Evolutionary conservation across 2,888 invertebrate species (phyloP).

Genomic region (Phaonia tiefii): DNA sequence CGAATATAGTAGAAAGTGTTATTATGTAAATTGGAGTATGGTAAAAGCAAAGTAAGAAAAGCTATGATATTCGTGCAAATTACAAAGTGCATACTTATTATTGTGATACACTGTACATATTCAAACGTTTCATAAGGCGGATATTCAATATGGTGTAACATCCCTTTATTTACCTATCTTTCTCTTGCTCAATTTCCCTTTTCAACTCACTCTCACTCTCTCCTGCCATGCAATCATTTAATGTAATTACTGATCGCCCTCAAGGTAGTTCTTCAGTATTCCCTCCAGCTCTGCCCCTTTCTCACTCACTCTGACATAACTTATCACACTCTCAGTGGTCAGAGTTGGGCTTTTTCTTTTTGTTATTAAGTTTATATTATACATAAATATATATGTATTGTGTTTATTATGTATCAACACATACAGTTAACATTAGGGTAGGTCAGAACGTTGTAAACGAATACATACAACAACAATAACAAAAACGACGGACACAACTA

Average conservation of each 20-base stretch:
- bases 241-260: conserved; percentile 30
- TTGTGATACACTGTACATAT: too few species aligned
- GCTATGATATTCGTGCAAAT: too few species aligned
- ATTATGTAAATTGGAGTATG: too few species aligned
- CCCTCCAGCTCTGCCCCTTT: background rate
- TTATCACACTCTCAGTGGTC: background rate
- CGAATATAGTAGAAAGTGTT: too few species aligned
- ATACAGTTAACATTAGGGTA: conserved; percentile 47
- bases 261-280: conserved; percentile 32
- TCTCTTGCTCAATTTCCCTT: background rate
- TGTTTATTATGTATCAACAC: conserved; percentile 32
- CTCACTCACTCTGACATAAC: conserved; percentile 6
- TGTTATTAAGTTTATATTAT: conserved; percentile 3
- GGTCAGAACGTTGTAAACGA: conserved; percentile 51
- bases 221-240: conserved; percentile 3
- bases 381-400: too few species aligned
- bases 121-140: conserved; percentile 15
- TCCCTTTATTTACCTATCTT: background rate
- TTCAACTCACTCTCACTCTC: background rate
- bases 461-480: conserved; percentile 1
- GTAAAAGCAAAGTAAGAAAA: too few species aligned
- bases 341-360: background rate
- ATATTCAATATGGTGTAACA: background rate
- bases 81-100: too few species aligned
- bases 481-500: background rate